phyloP scores from a whole-genome alignment of 1,140 invertebrate species.

The Megalonaias nervosa region DNA sequence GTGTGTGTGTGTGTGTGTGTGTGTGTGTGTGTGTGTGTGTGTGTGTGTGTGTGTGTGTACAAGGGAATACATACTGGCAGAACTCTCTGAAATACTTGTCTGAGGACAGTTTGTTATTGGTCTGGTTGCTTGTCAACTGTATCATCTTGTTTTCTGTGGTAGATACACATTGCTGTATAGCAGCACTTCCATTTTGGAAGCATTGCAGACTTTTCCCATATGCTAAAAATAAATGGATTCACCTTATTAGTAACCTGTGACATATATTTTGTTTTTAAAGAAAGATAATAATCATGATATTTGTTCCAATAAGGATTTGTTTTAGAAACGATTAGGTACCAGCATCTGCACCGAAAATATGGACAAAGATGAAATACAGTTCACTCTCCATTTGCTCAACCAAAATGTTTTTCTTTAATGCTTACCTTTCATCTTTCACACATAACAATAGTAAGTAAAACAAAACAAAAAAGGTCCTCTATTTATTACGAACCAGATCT shows the following conservation, averaged over 20 bases:
- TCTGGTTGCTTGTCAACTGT: slow-evolving; percentile 10
- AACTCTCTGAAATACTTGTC: slow-evolving; percentile 27
- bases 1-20: too few relatives aligned
- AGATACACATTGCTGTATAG: slow-evolving; percentile 18
- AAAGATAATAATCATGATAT: not conserved
- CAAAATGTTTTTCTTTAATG: too few relatives aligned
- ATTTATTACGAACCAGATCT: too few relatives aligned
- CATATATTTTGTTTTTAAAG: not conserved
- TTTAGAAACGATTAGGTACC: not conserved
- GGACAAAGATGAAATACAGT: not conserved
- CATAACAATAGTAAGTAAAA: too few relatives aligned
- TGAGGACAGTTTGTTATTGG: slow-evolving; percentile 20
- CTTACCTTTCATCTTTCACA: too few relatives aligned
- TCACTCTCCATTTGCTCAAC: not conserved
- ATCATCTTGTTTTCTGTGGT: slow-evolving; percentile 26
- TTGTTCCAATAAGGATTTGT: not conserved
- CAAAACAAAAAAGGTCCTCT: too few relatives aligned
- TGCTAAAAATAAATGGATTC: slow-evolving; percentile 1
- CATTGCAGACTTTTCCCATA: slow-evolving; percentile 17
- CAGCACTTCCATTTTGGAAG: slow-evolving; percentile 12
- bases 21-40: too few relatives aligned
- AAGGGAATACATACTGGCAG: slow-evolving; percentile 20
- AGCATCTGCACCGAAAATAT: not conserved
- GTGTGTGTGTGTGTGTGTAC: not conserved
- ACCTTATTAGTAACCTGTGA: not conserved